Evolutionary conservation across 2,113 vertebrate genomes (phyloP).

Genomic region (Leiothrix lutea): DNA sequence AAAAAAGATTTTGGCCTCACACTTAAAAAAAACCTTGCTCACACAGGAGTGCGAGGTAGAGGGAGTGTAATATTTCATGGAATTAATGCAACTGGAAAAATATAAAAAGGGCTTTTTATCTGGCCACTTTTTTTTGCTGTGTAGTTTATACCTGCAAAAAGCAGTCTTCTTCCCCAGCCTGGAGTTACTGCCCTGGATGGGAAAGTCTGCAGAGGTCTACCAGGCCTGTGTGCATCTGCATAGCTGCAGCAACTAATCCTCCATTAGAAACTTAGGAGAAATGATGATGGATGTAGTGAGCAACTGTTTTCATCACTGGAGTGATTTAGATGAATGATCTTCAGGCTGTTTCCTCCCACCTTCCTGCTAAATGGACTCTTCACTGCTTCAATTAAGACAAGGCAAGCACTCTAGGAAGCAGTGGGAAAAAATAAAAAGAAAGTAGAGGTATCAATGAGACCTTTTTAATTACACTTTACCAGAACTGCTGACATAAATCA

Average conservation of each 20-base stretch:
- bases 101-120: background rate
- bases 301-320: constrained; percentile 11
- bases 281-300: constrained; percentile 43
- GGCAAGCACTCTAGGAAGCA: background rate
- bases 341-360: constrained; percentile 35
- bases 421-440: background rate
- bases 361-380: constrained; percentile 54
- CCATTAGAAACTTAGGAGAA: background rate
- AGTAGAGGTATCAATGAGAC: background rate
- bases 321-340: constrained; percentile 45
- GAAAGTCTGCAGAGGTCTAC: background rate
- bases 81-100: background rate
- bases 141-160: background rate
- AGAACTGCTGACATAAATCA: constrained; percentile 12
- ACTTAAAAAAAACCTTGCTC: background rate
- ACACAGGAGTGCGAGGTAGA: fast-evolving
- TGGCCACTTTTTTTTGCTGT: background rate
- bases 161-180: background rate
- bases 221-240: background rate
- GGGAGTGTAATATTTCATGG: background rate
- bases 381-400: constrained; percentile 25
- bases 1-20: background rate
- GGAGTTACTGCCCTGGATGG: background rate
- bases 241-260: background rate
- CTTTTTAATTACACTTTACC: constrained; percentile 8